Percentiles rank a stretch among this genome's conserved stretches.
Conservation (phyloP, 2,888 invertebrate genomes). For the Charanyca ferruginea region DNA sequence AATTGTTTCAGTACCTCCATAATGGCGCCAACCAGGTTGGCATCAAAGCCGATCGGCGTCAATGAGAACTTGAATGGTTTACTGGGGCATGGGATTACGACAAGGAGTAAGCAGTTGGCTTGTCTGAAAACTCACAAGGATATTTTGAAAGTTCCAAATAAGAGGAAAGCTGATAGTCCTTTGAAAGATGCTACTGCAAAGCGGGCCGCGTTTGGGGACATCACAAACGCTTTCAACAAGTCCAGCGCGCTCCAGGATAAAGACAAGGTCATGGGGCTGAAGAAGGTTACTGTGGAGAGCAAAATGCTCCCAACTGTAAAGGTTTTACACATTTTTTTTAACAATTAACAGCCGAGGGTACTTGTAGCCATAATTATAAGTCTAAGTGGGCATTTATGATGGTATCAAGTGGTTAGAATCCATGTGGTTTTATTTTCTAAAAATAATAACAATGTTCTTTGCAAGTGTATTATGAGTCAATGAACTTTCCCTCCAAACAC, state of each 20-base stretch:
- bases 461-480: slow-evolving; percentile 66
- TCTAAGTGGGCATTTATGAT: background rate
- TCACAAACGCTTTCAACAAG: slow-evolving; percentile 93
- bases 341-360: slow-evolving; percentile 69
- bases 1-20: slow-evolving; percentile 77
- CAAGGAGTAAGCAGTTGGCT: slow-evolving; percentile 92
- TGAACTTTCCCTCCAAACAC: slow-evolving; percentile 84
- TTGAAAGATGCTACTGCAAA: slow-evolving; percentile 94
- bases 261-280: slow-evolving; percentile 81
- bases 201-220: slow-evolving; percentile 96
- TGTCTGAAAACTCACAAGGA: slow-evolving; percentile 86
- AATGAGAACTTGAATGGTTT: slow-evolving; percentile 87
- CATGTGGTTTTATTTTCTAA: slow-evolving; percentile 32
- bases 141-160: slow-evolving; percentile 90
- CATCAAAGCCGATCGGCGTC: slow-evolving; percentile 87
- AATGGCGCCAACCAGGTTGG: slow-evolving; percentile 93
- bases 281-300: slow-evolving; percentile 88
- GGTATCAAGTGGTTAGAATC: background rate
- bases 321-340: slow-evolving; percentile 72
- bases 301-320: slow-evolving; percentile 88
- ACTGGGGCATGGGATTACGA: slow-evolving; percentile 90
- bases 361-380: slow-evolving; percentile 15
- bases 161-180: slow-evolving; percentile 96
- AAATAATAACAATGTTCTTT: slow-evolving; percentile 20
- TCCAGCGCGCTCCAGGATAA: slow-evolving; percentile 81